Evolutionary conservation across 2,113 vertebrate genomes (phyloP).

Genomic region (Halcyon senegalensis): DNA sequence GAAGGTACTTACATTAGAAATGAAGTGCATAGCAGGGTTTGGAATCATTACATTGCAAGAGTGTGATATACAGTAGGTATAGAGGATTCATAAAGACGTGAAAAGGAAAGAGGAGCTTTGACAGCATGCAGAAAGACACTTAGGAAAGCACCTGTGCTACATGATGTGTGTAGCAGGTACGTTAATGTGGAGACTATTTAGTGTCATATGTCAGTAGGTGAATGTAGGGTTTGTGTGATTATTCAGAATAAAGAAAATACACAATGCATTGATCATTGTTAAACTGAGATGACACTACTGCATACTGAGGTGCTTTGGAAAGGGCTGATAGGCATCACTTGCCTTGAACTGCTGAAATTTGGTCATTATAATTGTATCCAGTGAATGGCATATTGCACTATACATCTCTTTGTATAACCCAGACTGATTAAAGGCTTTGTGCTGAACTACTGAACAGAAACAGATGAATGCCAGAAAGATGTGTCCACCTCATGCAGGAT

Average conservation of each 20-base stretch:
- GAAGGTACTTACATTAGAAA: not conserved
- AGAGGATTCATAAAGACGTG: not conserved
- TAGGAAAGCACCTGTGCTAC: not conserved
- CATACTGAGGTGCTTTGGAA: not conserved
- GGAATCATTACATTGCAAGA: not conserved
- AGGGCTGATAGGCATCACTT: not conserved
- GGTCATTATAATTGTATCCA: rapidly evolving
- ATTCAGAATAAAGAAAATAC: not conserved
- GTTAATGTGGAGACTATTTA: not conserved
- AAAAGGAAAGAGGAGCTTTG: not conserved
- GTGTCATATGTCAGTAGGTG: not conserved
- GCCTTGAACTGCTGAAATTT: not conserved
- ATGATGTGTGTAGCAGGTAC: rapidly evolving
- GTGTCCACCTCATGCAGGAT: not conserved
- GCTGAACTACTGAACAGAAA: not conserved
- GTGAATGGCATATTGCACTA: not conserved
- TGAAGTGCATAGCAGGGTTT: not conserved
- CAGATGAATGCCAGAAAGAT: not conserved
- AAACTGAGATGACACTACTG: not conserved
- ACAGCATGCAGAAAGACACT: not conserved
- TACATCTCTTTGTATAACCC: not conserved
- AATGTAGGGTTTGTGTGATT: not conserved
- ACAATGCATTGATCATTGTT: not conserved
- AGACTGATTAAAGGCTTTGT: not conserved
- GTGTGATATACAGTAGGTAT: not conserved